A percentile compares a stretch with the other conserved stretches of the same genome.
Evolutionary conservation across 2,113 vertebrate species (phyloP).

Genomic region (Otis tarda): DNA sequence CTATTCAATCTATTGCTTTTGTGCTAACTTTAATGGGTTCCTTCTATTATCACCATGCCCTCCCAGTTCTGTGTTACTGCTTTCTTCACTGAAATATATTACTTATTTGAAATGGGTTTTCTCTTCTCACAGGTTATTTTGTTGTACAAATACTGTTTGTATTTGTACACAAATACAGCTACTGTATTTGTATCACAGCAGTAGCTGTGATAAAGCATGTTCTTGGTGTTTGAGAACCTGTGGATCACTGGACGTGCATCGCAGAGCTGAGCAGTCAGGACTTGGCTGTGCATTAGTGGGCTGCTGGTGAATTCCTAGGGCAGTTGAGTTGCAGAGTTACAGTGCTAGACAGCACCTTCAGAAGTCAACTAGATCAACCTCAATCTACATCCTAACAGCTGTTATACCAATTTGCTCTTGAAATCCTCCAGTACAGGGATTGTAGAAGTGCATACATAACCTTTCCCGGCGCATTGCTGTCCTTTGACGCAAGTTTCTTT

Average conservation of each 20-base stretch:
- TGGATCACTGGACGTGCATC: rapidly evolving
- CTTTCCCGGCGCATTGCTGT: neutral
- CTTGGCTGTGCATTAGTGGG: neutral
- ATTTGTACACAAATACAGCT: no score
- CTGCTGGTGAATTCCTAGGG: neutral
- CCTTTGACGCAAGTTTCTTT: neutral
- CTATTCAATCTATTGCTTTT: neutral
- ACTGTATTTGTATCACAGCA: neutral
- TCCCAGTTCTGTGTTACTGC: neutral
- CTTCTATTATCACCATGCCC: neutral
- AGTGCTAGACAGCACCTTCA: neutral
- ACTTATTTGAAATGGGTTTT: neutral
- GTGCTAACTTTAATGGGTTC: neutral
- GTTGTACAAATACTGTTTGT: neutral
- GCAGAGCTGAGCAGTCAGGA: neutral
- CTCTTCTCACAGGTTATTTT: neutral
- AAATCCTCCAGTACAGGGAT: neutral
- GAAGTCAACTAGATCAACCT: neutral
- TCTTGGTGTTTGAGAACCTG: neutral
- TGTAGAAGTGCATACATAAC: neutral
- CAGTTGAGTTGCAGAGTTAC: neutral
- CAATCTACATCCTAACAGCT: neutral
- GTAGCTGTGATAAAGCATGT: neutral
- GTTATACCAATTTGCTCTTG: neutral
- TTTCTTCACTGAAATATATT: neutral